Conservation (phyloP, 2,888 invertebrate genomes). For the Andrena marginata region DNA sequence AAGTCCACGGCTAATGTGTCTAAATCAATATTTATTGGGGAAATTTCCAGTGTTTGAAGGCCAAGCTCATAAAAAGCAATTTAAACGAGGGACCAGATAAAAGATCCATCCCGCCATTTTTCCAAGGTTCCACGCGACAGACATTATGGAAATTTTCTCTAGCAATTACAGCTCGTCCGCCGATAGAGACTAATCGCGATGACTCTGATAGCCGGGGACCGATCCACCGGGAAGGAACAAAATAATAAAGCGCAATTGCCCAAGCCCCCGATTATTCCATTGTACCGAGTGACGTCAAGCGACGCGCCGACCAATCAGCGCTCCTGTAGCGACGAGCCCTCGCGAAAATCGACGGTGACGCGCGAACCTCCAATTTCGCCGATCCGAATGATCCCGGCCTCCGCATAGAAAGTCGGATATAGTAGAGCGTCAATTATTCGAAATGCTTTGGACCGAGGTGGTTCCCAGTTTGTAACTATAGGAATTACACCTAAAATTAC, state of each 20-base stretch:
- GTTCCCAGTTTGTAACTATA: no score
- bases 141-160: slow-evolving; percentile 47
- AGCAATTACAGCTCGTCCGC: slow-evolving; percentile 23
- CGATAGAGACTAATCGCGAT: slow-evolving; percentile 50
- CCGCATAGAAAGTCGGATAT: background rate
- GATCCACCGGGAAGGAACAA: slow-evolving; percentile 54
- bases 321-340: slow-evolving; percentile 42
- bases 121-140: no score
- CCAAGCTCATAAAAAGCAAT: no score
- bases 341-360: slow-evolving; percentile 39
- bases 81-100: no score
- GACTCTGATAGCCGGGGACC: slow-evolving; percentile 34
- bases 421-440: no score
- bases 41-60: no score
- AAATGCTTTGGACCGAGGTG: no score
- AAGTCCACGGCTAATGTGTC: no score
- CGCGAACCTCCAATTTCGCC: slow-evolving; percentile 4
- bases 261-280: slow-evolving; percentile 64
- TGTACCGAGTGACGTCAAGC: slow-evolving; percentile 61
- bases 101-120: no score
- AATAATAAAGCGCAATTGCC: slow-evolving; percentile 70
- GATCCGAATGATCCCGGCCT: slow-evolving; percentile 15
- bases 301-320: slow-evolving; percentile 49
- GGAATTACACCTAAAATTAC: no score
- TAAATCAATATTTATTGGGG: no score